phyloP scores from a whole-genome alignment of 2,888 invertebrate species.

The Isotomurus palustris region DNA sequence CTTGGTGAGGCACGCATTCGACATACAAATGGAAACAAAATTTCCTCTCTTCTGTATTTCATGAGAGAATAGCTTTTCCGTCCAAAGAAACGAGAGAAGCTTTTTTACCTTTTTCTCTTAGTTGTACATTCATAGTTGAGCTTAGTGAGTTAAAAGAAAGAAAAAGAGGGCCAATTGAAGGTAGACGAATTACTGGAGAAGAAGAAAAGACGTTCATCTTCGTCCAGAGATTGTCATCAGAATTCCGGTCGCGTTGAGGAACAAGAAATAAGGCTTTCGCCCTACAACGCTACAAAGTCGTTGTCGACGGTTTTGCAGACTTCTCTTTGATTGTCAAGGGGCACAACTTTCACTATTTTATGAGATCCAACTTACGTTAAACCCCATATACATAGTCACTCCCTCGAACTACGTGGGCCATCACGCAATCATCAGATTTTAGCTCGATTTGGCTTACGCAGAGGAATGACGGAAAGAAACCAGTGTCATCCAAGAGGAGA shows the following conservation, averaged over 20 bases:
- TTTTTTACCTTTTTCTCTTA: no score
- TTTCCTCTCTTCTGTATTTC: neutral
- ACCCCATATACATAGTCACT: no score
- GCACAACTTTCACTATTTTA: conserved; percentile 28
- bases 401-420: no score
- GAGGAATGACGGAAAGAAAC: no score
- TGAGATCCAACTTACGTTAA: conserved; percentile 5
- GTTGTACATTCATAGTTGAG: neutral
- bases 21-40: conserved; percentile 1
- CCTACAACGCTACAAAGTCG: neutral
- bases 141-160: no score
- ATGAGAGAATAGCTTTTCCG: conserved; percentile 1
- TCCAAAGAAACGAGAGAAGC: no score
- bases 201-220: conserved; percentile 10
- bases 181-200: neutral
- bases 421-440: no score
- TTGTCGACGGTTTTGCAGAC: neutral
- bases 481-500: no score
- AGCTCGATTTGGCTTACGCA: no score
- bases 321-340: conserved; percentile 35
- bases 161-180: no score
- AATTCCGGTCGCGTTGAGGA: conserved; percentile 30
- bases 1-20: neutral
- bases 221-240: conserved; percentile 3
- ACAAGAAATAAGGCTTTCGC: conserved; percentile 1